Evolutionary conservation across 2,113 vertebrate species (phyloP).

Genomic region (Pithys albifrons): DNA sequence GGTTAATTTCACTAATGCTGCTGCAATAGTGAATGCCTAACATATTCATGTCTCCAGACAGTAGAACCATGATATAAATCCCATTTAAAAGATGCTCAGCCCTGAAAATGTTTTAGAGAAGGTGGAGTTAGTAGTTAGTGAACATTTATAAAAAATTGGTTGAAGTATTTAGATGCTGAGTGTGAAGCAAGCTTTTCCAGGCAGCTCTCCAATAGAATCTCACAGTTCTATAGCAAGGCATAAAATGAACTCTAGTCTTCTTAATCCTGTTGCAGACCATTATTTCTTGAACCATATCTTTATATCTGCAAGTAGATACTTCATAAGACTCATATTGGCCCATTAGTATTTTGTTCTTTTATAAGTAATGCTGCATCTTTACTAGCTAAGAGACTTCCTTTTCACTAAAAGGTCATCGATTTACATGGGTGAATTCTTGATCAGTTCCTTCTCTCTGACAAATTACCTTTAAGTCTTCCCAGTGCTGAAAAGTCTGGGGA

Average conservation of each 20-base stretch:
- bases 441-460: constrained; percentile 67
- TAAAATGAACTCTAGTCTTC: constrained; percentile 2
- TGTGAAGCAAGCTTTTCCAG: constrained; percentile 18
- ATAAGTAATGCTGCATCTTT: constrained; percentile 57
- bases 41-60: background rate
- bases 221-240: background rate
- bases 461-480: constrained; percentile 65
- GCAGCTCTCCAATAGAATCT: constrained; percentile 6
- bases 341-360: constrained; percentile 68
- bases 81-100: background rate
- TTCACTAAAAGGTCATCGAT: constrained; percentile 71
- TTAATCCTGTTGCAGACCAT: constrained; percentile 10
- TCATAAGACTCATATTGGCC: constrained; percentile 42
- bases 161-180: constrained; percentile 5
- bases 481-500: constrained; percentile 50
- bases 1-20: background rate
- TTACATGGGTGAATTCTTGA: constrained; percentile 70
- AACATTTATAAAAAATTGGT: background rate
- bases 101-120: constrained; percentile 1
- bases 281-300: constrained; percentile 44
- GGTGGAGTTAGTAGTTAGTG: background rate
- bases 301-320: constrained; percentile 28
- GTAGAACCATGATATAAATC: background rate
- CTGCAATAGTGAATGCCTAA: background rate
- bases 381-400: constrained; percentile 65